A percentile compares a stretch with the other conserved stretches of the same genome.
Evolutionary conservation across 1,140 invertebrate species (phyloP).

Genomic region (Drosophila tristis): DNA sequence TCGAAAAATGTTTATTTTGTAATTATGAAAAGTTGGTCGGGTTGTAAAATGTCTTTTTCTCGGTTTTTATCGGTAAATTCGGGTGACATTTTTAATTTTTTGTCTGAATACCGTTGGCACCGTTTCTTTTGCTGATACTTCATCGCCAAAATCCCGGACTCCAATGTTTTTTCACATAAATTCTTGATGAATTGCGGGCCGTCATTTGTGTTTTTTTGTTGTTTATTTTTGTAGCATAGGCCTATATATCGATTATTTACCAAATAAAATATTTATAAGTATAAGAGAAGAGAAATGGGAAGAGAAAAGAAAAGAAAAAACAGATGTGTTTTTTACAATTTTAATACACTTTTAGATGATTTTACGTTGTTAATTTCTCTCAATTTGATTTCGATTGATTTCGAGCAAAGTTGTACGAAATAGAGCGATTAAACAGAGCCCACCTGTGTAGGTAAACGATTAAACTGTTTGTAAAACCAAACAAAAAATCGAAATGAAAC

Average conservation of each 20-base stretch:
- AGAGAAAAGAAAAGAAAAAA: constrained; percentile 8
- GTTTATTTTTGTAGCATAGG: too few relatives aligned
- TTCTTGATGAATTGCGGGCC: too few relatives aligned
- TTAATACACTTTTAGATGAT: constrained; percentile 76
- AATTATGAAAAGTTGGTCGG: too few relatives aligned
- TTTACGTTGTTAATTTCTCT: constrained; percentile 56
- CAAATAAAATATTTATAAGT: constrained; percentile 12
- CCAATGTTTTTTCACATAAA: too few relatives aligned
- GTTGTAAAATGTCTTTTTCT: too few relatives aligned
- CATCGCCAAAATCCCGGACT: too few relatives aligned
- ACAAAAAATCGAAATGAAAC: constrained; percentile 30
- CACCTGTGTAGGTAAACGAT: constrained; percentile 78
- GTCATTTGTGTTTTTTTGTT: not conserved
- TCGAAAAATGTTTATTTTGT: too few relatives aligned
- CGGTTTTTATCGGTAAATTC: too few relatives aligned
- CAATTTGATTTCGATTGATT: constrained; percentile 36
- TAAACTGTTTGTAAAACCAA: constrained; percentile 49
- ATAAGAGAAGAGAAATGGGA: constrained; percentile 14
- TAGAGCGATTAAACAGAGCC: constrained; percentile 62
- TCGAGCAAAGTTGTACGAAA: constrained; percentile 49
- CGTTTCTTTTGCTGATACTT: too few relatives aligned
- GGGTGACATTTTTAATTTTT: too few relatives aligned
- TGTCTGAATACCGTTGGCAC: too few relatives aligned
- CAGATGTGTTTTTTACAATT: constrained; percentile 66
- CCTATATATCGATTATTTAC: too few relatives aligned